Evolutionary conservation across 2,888 invertebrate species (phyloP).

Genomic region (Megaustenia siamemsis): DNA sequence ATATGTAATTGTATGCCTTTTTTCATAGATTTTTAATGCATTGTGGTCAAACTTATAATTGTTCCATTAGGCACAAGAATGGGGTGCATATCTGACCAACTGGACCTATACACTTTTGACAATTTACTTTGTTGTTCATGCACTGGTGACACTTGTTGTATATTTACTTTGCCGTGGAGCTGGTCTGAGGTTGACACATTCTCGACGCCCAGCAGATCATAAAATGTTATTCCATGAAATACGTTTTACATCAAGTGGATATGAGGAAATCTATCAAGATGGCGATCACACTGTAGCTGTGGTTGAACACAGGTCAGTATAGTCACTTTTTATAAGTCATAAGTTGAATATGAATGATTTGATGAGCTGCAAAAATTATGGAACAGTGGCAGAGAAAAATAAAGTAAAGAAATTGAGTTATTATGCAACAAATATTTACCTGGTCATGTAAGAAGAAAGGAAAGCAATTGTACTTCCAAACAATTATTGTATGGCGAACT

Average conservation of each 20-base stretch:
- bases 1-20: too few species aligned
- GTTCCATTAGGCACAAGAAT: conserved; percentile 20
- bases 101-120: conserved; percentile 58
- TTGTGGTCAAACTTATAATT: too few species aligned
- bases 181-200: conserved; percentile 35
- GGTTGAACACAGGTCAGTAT: conserved; percentile 27
- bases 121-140: conserved; percentile 54
- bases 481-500: too few species aligned
- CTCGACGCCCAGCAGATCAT: conserved; percentile 57
- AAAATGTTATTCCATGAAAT: conserved; percentile 60
- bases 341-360: background rate
- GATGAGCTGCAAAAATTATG: background rate
- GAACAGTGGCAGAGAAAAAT: too few species aligned
- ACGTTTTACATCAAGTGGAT: conserved; percentile 4
- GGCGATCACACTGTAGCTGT: background rate
- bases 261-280: conserved; percentile 18
- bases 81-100: conserved; percentile 58
- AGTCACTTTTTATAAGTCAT: background rate
- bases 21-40: too few species aligned
- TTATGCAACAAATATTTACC: too few species aligned
- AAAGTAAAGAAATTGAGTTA: too few species aligned
- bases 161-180: conserved; percentile 30
- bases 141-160: conserved; percentile 45
- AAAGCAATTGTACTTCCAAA: too few species aligned
- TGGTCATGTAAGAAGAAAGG: too few species aligned